Base-by-base conservation (phyloP, 2,797 vertebrate genomes). In the Australoheros facetus region DNA sequence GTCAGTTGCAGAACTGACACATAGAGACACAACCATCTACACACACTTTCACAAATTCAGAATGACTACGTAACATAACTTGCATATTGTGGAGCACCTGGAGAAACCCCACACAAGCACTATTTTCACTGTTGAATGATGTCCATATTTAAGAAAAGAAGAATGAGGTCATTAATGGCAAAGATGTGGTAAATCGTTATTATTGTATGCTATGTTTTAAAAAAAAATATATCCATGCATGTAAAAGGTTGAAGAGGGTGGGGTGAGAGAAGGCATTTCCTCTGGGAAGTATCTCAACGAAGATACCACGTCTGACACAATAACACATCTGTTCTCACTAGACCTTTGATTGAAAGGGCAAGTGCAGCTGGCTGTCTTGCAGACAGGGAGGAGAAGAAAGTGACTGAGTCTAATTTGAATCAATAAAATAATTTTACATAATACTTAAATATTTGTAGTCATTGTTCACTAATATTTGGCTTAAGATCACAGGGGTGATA, bases 311-410 rank as follows among this genome's bases (percentile, higher is more conserved):
- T 84, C 79, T 83, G 75, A 87, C 81, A 91, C 84, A 91, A 89
- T 56, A 81, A 84, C 88, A 87, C 91, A 92, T 93, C 89, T 92
- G 88, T 75, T 89, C 59, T 77, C 80, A 71, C 51, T 56, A 79
- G 84, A 89, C 81, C 85, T 86, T 80, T 55, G 75, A 77, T 66
- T 84, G 56, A 88, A 85, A 89, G 86, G 80, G 78, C 85, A 84
- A 73, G 85, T 73, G 70, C 78, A 79, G 81, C 72, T 82, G 88
- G 87, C 86, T 87, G 85, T 73, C 75, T 84, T 76, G 26, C 42
- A 58, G 53, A 89, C 62, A 84, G 73, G 73, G 78, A 77, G 80
- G 54, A 84, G 76, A 51, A 82, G 59, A 83, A 76, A 86, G 79
- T 45, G 74, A 75, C 59, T 70, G 53, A 77, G 70, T 81, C 37